Percentiles rank a stretch among this genome's conserved stretches.
These are phyloP conservation scores for Agonopterix heracliana DNA, from an alignment of 2,888 invertebrate genomes.

Conservation along the genomic window DNA sequence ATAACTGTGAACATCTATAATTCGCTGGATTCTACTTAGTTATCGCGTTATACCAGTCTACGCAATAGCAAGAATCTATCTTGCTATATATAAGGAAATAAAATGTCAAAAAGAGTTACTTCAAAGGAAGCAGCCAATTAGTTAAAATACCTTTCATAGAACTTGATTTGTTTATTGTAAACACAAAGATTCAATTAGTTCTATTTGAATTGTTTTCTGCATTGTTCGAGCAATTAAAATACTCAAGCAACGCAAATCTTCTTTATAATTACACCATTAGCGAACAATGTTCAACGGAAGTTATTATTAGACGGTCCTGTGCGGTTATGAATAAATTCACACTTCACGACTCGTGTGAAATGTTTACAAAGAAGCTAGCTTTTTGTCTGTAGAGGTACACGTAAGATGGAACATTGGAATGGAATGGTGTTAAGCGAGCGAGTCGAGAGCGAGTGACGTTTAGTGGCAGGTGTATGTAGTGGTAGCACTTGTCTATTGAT, in stretches of 20 bases:
- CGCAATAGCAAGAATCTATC: no score
- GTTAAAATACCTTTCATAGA: no score
- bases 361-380: constrained; percentile 33
- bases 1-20: background rate
- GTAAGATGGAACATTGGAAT: constrained; percentile 44
- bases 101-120: no score
- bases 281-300: constrained; percentile 54
- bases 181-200: no score
- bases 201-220: background rate
- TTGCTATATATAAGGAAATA: no score
- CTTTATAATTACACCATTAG: constrained; percentile 51
- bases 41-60: no score
- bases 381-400: constrained; percentile 32
- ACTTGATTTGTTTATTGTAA: no score
- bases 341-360: constrained; percentile 53
- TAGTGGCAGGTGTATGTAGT: no score
- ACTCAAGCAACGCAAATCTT: constrained; percentile 22
- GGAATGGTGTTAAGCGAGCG: constrained; percentile 32
- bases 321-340: constrained; percentile 51
- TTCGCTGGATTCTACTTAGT: background rate
- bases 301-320: constrained; percentile 50
- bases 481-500: no score
- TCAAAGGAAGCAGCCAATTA: no score
- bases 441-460: constrained; percentile 8
- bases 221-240: background rate